Base-by-base conservation (phyloP, 53 echinoderm and acorn worm species). In the Crossaster papposus region DNA sequence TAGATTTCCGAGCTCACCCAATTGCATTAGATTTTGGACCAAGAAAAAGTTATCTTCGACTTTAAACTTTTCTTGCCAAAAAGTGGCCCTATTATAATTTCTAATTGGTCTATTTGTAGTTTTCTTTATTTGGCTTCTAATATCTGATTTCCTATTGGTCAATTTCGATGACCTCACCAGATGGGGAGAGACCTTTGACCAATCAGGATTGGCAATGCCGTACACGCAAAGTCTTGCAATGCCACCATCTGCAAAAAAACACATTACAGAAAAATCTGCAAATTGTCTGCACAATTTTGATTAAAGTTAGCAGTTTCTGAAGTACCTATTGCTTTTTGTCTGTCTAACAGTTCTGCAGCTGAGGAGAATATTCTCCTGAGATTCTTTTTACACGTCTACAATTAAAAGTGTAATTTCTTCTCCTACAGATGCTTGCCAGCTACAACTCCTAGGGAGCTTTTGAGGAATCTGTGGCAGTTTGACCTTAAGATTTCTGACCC, bases 181-280 rank as follows among this genome's bases (percentile, higher is more conserved):
- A 32, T 91, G 84, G 2, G 35, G 78, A 14, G 85, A 65, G 3
- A 91, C 32, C 1, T 89, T 83, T 20, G 80, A 72, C 95, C 95
- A 95, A 79, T 91, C 71, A 72, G 91, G 95, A 14, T 70, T 68
- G 1, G 95, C 93, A 38, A 91, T 91, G 65, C 95, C 95, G 75
- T 93, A 95, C 58, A 95, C 91, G 23, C 91, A 74, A 32, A 95
- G 89, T 51, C 95, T 32, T 14, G 93, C 95, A 51, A 95, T 86
- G 15, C 95, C 95, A 58, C 95, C 95, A 93, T 95, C 95, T 95
- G 33, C 33, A 1, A 30, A 24, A 20, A 29, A 22, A 87, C 17
- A 54, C 65, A 31, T 18, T 58, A 58, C 0, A 20, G 17, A 2
- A 58, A 58, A 4, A 4, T 14, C 3, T 20, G 17, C 44, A 44